These are phyloP conservation scores for Psittacula derbiana DNA, from an alignment of 2,797 vertebrate genomes.

Conservation along the genomic window DNA sequence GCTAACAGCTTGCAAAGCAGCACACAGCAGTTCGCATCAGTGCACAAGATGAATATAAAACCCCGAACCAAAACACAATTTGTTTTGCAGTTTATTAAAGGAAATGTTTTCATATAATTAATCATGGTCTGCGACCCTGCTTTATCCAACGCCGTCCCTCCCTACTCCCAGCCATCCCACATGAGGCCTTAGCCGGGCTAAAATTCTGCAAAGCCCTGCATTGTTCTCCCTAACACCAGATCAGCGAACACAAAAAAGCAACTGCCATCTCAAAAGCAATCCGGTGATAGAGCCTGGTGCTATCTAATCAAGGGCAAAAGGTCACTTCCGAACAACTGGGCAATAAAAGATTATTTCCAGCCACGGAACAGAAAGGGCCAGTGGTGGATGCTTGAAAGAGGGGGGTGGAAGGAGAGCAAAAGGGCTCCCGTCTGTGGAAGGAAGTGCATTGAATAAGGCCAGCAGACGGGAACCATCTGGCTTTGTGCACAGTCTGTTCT, in stretches of 20 bases:
- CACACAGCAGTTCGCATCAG: not conserved
- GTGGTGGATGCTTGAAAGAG: slow-evolving; percentile 68
- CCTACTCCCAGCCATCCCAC: slow-evolving; percentile 72
- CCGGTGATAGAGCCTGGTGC: slow-evolving; percentile 90
- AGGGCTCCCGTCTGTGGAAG: slow-evolving; percentile 84
- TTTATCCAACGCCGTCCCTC: slow-evolving; percentile 27
- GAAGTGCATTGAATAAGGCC: slow-evolving; percentile 92
- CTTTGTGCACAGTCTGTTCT: slow-evolving; percentile 85
- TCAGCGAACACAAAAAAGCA: slow-evolving; percentile 85
- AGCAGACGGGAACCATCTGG: slow-evolving; percentile 98
- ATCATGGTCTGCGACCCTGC: slow-evolving; percentile 6
- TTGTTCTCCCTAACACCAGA: slow-evolving; percentile 90
- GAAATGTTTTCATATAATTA: slow-evolving; percentile 57
- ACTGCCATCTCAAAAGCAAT: slow-evolving; percentile 87
- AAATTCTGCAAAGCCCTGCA: slow-evolving; percentile 84
- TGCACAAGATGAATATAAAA: not conserved
- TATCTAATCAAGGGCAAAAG: slow-evolving; percentile 99
- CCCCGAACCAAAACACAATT: slow-evolving; percentile 27
- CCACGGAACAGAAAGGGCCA: slow-evolving; percentile 85
- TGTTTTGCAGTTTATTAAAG: slow-evolving; percentile 63
- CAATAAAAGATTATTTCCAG: slow-evolving; percentile 99
- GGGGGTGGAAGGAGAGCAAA: slow-evolving; percentile 69
- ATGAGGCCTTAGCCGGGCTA: slow-evolving; percentile 75
- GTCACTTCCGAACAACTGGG: slow-evolving; percentile 99
- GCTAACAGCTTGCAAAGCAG: not conserved